Evolutionary conservation across 2,888 invertebrate genomes (phyloP).

Genomic region (Gryllus longicercus): DNA sequence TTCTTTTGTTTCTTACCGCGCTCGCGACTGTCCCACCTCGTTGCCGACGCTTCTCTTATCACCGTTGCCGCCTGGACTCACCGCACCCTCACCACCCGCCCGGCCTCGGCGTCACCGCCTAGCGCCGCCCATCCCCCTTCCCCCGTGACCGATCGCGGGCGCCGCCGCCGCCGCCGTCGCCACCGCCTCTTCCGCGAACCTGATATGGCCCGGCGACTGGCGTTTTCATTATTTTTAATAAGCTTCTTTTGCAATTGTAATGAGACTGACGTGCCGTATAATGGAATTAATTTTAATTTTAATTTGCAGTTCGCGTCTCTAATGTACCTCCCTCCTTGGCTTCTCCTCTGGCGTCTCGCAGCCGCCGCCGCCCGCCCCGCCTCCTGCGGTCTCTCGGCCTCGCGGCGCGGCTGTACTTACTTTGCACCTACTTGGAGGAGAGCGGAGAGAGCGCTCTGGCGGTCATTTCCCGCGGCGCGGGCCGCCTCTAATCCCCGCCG

Average conservation of each 20-base stretch:
- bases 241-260: constrained; percentile 17
- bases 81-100: too few species aligned
- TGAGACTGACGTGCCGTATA: constrained; percentile 6
- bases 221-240: constrained; percentile 17
- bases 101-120: too few species aligned
- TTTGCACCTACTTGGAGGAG: neutral
- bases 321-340: neutral
- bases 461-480: neutral
- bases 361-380: too few species aligned
- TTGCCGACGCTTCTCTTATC: too few species aligned
- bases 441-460: neutral
- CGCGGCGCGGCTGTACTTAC: neutral
- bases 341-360: neutral
- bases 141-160: too few species aligned
- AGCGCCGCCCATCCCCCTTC: too few species aligned
- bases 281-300: constrained; percentile 11
- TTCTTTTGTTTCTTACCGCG: too few species aligned
- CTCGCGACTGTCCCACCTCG: too few species aligned
- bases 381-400: too few species aligned
- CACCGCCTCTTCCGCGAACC: too few species aligned
- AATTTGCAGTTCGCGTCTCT: neutral
- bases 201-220: neutral
- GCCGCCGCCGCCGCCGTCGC: too few species aligned
- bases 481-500: neutral
- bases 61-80: too few species aligned